Percentiles rank a stretch among this genome's conserved stretches.
These are phyloP conservation scores for Muscidifurax raptorellus DNA, from an alignment of 1,140 invertebrate genomes.

Conservation along the genomic window DNA sequence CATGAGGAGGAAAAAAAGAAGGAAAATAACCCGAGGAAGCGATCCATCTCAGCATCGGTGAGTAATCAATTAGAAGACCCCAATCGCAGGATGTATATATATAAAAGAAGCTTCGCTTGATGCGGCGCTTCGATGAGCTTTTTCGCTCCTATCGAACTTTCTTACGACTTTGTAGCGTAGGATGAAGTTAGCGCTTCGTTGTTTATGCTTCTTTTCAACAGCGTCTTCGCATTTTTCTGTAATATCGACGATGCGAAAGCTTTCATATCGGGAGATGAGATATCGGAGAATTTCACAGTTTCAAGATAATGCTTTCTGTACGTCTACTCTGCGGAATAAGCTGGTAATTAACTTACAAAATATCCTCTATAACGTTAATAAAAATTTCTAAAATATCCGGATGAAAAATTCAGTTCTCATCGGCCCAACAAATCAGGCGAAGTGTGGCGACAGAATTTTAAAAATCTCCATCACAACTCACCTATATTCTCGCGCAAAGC, in stretches of 20 bases:
- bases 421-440: no score
- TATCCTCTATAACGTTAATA: no score
- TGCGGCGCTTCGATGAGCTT: constrained; percentile 1
- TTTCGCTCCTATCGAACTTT: constrained; percentile 4
- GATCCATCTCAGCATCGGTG: not conserved
- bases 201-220: not conserved
- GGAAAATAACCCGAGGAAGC: not conserved
- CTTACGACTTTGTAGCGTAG: not conserved
- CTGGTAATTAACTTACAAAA: no score
- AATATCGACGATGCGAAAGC: not conserved
- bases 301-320: no score
- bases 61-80: constrained; percentile 2
- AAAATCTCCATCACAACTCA: no score
- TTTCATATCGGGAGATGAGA: no score
- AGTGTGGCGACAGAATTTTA: no score
- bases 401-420: no score
- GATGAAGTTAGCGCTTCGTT: not conserved
- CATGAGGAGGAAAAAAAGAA: not conserved
- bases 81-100: not conserved
- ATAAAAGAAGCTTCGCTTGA: not conserved
- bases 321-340: no score
- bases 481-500: no score
- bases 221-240: not conserved
- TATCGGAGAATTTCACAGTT: no score
- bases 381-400: no score